Evolutionary conservation across 2,888 invertebrate genomes (phyloP).

Genomic region (Rapana venosa): DNA sequence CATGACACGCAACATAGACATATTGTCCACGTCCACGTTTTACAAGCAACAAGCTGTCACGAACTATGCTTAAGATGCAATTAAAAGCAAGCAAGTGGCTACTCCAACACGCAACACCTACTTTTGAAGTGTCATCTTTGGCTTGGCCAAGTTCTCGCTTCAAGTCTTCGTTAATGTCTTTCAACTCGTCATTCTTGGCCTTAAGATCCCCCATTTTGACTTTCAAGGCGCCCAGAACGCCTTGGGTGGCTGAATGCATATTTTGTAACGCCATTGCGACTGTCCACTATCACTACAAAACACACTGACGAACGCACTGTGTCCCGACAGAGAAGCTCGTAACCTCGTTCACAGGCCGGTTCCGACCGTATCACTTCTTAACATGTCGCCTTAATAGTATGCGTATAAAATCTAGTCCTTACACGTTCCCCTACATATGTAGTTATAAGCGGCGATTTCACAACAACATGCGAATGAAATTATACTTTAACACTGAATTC

Average conservation of each 20-base stretch:
- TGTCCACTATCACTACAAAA: slow-evolving; percentile 36
- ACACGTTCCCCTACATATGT: neutral
- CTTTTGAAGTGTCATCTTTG: neutral
- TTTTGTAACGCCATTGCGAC: slow-evolving; percentile 46
- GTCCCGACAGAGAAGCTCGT: neutral
- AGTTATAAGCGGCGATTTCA: too few relatives aligned
- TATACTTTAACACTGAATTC: neutral
- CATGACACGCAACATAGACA: neutral
- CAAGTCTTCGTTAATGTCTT: slow-evolving; percentile 97
- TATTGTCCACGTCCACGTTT: neutral
- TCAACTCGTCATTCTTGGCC: slow-evolving; percentile 99
- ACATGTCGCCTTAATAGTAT: slow-evolving; percentile 9
- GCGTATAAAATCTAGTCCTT: slow-evolving; percentile 32
- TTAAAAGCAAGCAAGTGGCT: neutral
- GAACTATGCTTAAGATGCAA: neutral
- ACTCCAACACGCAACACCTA: neutral
- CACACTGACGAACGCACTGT: slow-evolving; percentile 40
- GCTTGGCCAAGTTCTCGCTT: slow-evolving; percentile 90
- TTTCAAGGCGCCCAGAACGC: slow-evolving; percentile 97
- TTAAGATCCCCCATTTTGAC: slow-evolving; percentile 99
- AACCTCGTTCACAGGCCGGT: slow-evolving; percentile 47
- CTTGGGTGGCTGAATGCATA: slow-evolving; percentile 43
- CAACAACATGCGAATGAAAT: too few relatives aligned
- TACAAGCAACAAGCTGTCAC: neutral
- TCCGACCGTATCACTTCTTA: slow-evolving; percentile 41